These are phyloP conservation scores for Chrysemys picta DNA, from an alignment of 2,113 vertebrate genomes.

Conservation along the genomic window DNA sequence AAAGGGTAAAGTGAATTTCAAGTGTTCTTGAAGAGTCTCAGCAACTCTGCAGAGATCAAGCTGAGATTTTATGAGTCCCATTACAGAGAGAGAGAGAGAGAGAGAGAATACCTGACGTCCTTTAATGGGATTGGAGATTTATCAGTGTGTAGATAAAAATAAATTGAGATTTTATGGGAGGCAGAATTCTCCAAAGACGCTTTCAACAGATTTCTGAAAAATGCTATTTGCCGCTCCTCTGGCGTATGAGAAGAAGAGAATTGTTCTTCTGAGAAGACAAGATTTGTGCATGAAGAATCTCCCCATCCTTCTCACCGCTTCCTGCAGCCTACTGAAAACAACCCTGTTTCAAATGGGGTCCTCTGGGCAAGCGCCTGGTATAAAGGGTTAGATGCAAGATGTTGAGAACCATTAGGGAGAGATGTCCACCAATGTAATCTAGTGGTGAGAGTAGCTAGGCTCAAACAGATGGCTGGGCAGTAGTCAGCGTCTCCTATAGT, in stretches of 20 bases:
- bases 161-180: conserved; percentile 43
- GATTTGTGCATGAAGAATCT: neutral
- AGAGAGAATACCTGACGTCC: neutral
- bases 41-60: conserved; percentile 21
- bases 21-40: conserved; percentile 2
- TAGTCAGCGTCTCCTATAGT: neutral
- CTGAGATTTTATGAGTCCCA: conserved; percentile 1
- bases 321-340: conserved; percentile 16
- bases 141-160: conserved; percentile 7
- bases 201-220: conserved; percentile 55
- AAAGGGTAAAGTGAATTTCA: conserved; percentile 26
- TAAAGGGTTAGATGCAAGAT: neutral
- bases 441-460: neutral
- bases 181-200: conserved; percentile 42
- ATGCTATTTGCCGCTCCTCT: neutral
- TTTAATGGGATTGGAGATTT: conserved; percentile 35
- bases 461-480: neutral
- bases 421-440: neutral
- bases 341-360: neutral
- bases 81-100: neutral
- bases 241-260: neutral
- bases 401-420: neutral
- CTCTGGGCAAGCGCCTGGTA: neutral
- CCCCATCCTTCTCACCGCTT: neutral
- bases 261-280: neutral